Percentiles rank a stretch among this genome's conserved stretches.
Evolutionary conservation across 2,113 vertebrate species (phyloP).

Genomic region (Bufo bufo): DNA sequence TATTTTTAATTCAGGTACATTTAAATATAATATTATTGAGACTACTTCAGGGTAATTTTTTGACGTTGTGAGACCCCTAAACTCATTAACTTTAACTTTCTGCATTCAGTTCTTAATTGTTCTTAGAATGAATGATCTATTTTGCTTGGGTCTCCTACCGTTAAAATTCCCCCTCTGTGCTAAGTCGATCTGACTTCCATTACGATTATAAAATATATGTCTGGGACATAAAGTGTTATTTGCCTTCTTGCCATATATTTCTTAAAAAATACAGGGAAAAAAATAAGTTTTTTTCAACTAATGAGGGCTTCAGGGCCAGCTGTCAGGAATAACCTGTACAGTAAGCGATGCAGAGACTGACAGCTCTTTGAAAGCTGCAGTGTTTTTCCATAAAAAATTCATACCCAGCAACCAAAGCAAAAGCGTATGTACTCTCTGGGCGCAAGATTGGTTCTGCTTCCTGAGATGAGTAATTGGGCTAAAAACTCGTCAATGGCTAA

Average conservation of each 20-base stretch:
- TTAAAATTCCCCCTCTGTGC: not conserved
- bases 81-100: constrained; percentile 6
- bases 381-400: constrained; percentile 59
- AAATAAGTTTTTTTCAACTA: constrained; percentile 54
- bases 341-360: constrained; percentile 47
- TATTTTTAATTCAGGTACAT: not conserved
- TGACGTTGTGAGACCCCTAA: not conserved
- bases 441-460: constrained; percentile 61
- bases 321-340: constrained; percentile 48
- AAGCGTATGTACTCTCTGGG: not conserved
- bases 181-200: not conserved
- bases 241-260: constrained; percentile 6
- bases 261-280: constrained; percentile 50
- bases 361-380: constrained; percentile 56
- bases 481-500: constrained; percentile 71
- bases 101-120: not conserved
- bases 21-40: not conserved
- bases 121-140: not conserved
- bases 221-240: constrained; percentile 40
- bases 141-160: not conserved
- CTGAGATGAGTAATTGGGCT: constrained; percentile 71
- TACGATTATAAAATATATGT: not conserved
- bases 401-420: constrained; percentile 61
- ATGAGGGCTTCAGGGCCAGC: constrained; percentile 56
- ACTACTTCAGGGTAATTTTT: not conserved